Evolutionary conservation across 64 coral and sea anemone species (phyloP), one percentile per base, ranked within the genome.

Genomic region (Porites australiensis): DNA sequence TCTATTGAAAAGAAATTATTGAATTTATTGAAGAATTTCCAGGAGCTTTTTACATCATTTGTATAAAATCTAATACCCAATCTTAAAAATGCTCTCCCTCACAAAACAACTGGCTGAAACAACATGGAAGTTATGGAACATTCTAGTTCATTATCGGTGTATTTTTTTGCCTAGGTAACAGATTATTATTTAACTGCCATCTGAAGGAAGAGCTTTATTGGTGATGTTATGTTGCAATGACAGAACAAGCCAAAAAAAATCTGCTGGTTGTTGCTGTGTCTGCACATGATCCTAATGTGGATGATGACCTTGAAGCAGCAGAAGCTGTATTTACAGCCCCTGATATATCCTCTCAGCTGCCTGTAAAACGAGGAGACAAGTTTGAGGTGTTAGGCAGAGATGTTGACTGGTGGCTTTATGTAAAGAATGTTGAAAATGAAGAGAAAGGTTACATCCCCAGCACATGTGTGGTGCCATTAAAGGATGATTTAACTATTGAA

Each of bases 331-430:
- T 76, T 8, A 93, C 91, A 79, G 82, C 82, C 23, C 91, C 91
- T 45, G 91, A 93, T 58, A 16, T 74, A 7, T 37, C 82, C 7
- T 72, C 79, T 23, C 82, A 93, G 71, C 58, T 93, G 12, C 47
- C 85, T n/a, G 91, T 85, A 2, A 79, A 86, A 76, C 64, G 54
- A 58, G 91, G 91, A 51, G 85, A 93, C 23, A 93, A 86, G 72
- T 93, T 93, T 87, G 74, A 55, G 37, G 82, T 87, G 5, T 73
- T 87, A 23, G 82, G 82, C 12, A 84, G 61, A 44, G 57, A 83
- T 86, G 73, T 93, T 10, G 74, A 85, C 61, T 93, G 91, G 91
- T 93, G 91, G 91, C 64, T 93, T 11, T 93, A 79, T 71, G 91
- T 87, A 14, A 79, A 78, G 45, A 21, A 47, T 6, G 21, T 87